Percentiles rank a stretch among this genome's conserved stretches.
Conservation (phyloP, 2,888 invertebrate genomes). For the Onchidella celtica region DNA sequence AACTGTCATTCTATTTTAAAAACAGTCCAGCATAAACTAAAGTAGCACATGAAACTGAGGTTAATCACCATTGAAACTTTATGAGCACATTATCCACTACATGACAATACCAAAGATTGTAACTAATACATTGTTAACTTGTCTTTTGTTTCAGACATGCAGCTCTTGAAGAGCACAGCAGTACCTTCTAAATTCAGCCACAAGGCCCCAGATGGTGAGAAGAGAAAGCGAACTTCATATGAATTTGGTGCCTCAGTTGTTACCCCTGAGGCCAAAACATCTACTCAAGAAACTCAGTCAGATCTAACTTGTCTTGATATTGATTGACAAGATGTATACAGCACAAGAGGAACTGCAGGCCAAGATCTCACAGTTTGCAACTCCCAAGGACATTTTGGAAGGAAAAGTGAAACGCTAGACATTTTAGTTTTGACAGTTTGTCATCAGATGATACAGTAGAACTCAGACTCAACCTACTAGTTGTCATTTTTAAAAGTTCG, state of each 20-base stretch:
- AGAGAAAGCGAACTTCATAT: background rate
- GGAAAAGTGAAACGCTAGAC: background rate
- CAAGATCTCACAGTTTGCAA: background rate
- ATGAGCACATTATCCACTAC: too few species aligned
- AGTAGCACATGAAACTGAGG: too few species aligned
- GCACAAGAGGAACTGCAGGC: conserved; percentile 3
- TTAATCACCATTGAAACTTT: too few species aligned
- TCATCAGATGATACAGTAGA: background rate
- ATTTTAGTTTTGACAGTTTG: background rate
- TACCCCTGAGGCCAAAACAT: background rate
- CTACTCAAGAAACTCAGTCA: background rate
- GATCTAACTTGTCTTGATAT: background rate
- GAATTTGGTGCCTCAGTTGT: background rate
- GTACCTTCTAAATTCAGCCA: background rate
- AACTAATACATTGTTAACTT: too few species aligned
- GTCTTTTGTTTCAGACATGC: conserved; percentile 8
- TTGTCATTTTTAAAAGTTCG: too few species aligned
- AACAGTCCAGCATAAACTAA: too few species aligned
- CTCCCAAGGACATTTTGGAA: background rate
- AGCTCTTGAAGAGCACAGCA: background rate
- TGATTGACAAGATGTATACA: background rate
- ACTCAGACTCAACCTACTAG: too few species aligned
- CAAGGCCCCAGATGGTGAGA: conserved; percentile 1
- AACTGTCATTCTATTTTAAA: too few species aligned
- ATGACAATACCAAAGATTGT: too few species aligned